Base-by-base conservation (phyloP, 2,113 vertebrate species). In the Rhynchopsitta pachyrhyncha region DNA sequence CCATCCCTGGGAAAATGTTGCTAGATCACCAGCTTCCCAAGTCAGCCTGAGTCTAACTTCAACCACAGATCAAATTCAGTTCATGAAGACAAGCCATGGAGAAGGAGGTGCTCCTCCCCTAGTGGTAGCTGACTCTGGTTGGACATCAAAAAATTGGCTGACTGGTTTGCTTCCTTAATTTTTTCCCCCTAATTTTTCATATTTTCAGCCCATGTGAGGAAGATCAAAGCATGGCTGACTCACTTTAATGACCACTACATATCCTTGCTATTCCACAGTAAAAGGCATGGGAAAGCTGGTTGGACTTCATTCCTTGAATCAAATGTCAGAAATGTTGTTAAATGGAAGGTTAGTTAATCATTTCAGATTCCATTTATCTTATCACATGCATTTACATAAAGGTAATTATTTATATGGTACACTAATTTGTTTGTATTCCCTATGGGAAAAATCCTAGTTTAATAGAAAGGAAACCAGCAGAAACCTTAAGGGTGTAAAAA, bases 281-380 rank as follows among this genome's bases (percentile, higher is more conserved):
- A 80, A 90, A 95, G 79, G 91, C 94, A 92, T 76, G 24, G 84
- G 16, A 57, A 86, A 97, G 91, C 92, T 93, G 68, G 88, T 97
- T 95, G 90, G 87, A 76, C 91, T 91, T 93, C 92, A 86, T 95
- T 97, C 91, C 76, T 89, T 47, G 39, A 92, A 94, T 57, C 82
- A 86, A 79, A 88, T 68, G 86, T 96, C 96, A 96, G 83, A 94
- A 96, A 92, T 66, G 95, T 90, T 96, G 92, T 97, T 96, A 95
- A 91, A 96, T 82, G 37, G 88, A 97, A 96, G 96, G 95, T 96
- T 95, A 97, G 95, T 97, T 96, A 97, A 97, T 97, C 17, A 97
- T 96, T 97, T 93, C 88, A 96, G 74, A 79, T 89, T 91, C 74
- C 66, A 91, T 96, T 93, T 96, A 86, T 96, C 95, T 96, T 96